Conservation (phyloP, 2,797 vertebrate species). For the Myoxocephalus aenaeus region DNA sequence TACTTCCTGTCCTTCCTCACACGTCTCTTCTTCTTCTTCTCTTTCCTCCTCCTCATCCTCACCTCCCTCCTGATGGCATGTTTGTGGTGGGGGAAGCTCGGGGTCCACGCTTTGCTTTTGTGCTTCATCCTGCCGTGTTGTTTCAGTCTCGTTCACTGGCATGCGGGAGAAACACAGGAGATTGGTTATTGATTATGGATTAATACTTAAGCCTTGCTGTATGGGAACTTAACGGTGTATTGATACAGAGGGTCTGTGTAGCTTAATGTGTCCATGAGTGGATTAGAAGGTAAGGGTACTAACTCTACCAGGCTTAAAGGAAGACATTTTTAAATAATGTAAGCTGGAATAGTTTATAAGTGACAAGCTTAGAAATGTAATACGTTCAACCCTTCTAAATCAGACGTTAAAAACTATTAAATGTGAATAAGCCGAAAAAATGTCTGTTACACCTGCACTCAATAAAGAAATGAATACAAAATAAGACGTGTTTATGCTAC, state of each 20-base stretch:
- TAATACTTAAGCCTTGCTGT: neutral
- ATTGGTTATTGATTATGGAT: slow-evolving; percentile 22
- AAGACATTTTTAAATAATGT: neutral
- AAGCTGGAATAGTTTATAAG: neutral
- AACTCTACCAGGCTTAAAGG: neutral
- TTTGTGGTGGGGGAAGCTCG: neutral
- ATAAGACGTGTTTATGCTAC: neutral
- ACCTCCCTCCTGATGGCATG: slow-evolving; percentile 9
- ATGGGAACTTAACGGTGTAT: neutral
- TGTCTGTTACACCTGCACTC: neutral
- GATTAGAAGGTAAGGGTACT: neutral
- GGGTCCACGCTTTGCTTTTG: slow-evolving; percentile 11
- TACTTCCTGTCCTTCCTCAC: slow-evolving; percentile 69
- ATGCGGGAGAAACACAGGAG: neutral
- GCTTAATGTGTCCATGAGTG: neutral
- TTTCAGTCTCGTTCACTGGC: slow-evolving; percentile 38
- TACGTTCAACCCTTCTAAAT: too few species aligned
- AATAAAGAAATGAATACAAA: neutral
- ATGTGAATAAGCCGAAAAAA: too few species aligned
- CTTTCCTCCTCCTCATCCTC: slow-evolving; percentile 46
- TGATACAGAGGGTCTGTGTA: neutral
- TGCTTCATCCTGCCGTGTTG: slow-evolving; percentile 1
- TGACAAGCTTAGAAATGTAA: too few species aligned
- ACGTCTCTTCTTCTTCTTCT: slow-evolving; percentile 59
- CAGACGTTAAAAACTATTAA: too few species aligned